These are phyloP conservation scores for Xenopus laevis DNA, from an alignment of 2,113 vertebrate genomes.

Conservation along the genomic window DNA sequence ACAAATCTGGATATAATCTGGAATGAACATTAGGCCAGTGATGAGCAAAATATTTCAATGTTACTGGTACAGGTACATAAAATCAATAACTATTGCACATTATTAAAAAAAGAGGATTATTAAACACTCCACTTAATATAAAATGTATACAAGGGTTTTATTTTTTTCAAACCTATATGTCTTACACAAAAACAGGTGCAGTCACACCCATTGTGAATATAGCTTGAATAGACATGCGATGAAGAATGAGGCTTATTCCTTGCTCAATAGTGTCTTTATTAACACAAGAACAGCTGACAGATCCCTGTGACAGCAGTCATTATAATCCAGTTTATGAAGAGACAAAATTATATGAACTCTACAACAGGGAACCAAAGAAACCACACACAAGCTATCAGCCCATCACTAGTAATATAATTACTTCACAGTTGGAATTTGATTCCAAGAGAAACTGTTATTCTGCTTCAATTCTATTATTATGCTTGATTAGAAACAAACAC, in stretches of 20 bases:
- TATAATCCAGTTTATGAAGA: slow-evolving; percentile 67
- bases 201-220: slow-evolving; percentile 50
- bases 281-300: slow-evolving; percentile 66
- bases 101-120: too few species aligned
- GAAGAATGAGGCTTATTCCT: slow-evolving; percentile 63
- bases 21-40: too few species aligned
- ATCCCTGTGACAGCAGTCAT: slow-evolving; percentile 62
- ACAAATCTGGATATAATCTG: too few species aligned
- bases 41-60: too few species aligned
- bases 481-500: slow-evolving; percentile 53
- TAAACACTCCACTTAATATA: too few species aligned
- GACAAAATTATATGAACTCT: slow-evolving; percentile 57
- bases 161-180: not conserved
- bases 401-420: slow-evolving; percentile 63
- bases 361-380: slow-evolving; percentile 58
- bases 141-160: too few species aligned
- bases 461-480: slow-evolving; percentile 56
- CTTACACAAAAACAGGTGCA: slow-evolving; percentile 59
- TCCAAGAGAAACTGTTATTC: slow-evolving; percentile 61
- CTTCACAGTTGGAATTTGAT: slow-evolving; percentile 65
- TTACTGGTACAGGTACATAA: too few species aligned
- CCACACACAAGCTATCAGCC: slow-evolving; percentile 61
- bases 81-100: too few species aligned
- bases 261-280: slow-evolving; percentile 67
- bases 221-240: slow-evolving; percentile 50